Evolutionary conservation across 2,888 invertebrate genomes (phyloP), one percentile per base, ranked within the genome.

Genomic region (Hedya salicella): DNA sequence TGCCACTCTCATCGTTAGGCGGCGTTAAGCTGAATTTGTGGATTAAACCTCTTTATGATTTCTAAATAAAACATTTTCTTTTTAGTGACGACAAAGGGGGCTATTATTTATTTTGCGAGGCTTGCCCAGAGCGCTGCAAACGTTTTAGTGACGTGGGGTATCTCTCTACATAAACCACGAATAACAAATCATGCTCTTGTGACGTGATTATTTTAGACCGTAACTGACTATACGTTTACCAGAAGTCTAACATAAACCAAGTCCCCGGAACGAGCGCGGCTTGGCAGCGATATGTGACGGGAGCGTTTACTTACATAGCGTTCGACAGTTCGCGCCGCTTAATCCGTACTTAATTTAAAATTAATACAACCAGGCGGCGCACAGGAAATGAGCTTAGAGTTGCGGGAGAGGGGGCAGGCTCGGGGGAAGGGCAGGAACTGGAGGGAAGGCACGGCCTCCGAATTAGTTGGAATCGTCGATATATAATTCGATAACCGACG

Each of bases 341-440:
- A 93, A 93, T 93, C 93, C 93, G 88, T 88, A 89, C 91, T 93
- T 94, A 94, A 94, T 94, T 94, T 94, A 94, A 94, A 94, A 94
- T 94, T 94, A 94, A 94, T 94, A 94, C 94, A 93, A 92, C 92
- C 94, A 94, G 94, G 93, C 94, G 94, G 94, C 92, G 90, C 92
- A 87, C 93, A 83, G 94, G 94, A 94, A 94, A 94, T 94, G 94
- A 94, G 94, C 93, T 94, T 94, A 94, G 94, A 93, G 93, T 76
- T 74, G 86, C 84, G 78, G 78, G 77, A 77, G 73, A 71, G 68
- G 69, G 70, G 70, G 70, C 73, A 73, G 75, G 77, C n/a, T n/a
- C n/a, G 74, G 78, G 71, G 68, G 74, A 69, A 69, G 70, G 69
- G 69, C 32, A 30, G 44, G 13, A 17, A 19, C 30, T 46, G 44